Conservation (phyloP, 2,888 invertebrate genomes). For the Stenodema calcarata region DNA sequence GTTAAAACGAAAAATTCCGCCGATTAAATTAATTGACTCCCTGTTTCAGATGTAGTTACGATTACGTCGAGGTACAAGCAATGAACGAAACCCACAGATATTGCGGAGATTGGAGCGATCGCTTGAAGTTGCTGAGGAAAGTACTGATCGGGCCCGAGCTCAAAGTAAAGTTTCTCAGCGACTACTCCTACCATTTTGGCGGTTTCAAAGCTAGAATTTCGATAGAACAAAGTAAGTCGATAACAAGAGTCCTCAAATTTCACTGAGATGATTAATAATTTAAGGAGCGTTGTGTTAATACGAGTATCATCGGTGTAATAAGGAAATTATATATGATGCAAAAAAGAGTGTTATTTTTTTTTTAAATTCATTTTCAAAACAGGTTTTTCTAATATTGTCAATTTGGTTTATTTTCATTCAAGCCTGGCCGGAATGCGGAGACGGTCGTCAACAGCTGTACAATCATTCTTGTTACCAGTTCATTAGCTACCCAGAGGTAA, state of each 20-base stretch:
- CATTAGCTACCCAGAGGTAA: slow-evolving; percentile 77
- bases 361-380: too few relatives aligned
- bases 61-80: slow-evolving; percentile 62
- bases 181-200: slow-evolving; percentile 78
- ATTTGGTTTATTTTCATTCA: too few relatives aligned
- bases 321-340: too few relatives aligned
- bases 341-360: too few relatives aligned
- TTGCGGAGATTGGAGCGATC: slow-evolving; percentile 83
- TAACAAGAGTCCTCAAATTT: background rate
- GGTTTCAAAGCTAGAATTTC: slow-evolving; percentile 77
- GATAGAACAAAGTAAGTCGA: slow-evolving; percentile 73
- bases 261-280: too few relatives aligned
- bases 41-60: slow-evolving; percentile 75
- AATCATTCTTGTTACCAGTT: slow-evolving; percentile 78
- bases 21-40: too few relatives aligned
- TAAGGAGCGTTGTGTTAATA: too few relatives aligned
- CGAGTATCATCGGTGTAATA: too few relatives aligned
- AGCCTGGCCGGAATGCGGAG: slow-evolving; percentile 73
- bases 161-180: slow-evolving; percentile 74
- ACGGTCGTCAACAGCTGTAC: slow-evolving; percentile 73
- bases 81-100: slow-evolving; percentile 58
- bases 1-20: too few relatives aligned
- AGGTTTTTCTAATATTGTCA: too few relatives aligned
- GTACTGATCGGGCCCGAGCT: slow-evolving; percentile 70
- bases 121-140: slow-evolving; percentile 75